Percentiles rank a stretch among this genome's conserved stretches.
Conservation (phyloP, 2,888 invertebrate genomes). For the Pristionchus exspectatus region DNA sequence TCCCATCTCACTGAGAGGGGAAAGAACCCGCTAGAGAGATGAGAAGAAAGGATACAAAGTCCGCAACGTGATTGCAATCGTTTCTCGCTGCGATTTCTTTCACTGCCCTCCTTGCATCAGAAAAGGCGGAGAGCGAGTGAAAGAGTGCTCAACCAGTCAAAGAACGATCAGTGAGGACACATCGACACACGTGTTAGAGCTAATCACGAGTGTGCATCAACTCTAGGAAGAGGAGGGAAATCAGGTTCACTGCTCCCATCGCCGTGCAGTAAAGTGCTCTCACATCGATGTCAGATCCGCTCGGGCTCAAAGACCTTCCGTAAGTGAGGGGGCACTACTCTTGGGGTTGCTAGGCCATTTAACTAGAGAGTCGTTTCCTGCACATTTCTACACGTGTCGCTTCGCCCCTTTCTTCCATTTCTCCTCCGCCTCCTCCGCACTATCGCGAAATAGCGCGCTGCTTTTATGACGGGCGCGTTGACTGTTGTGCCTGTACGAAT, state of each 20-base stretch:
- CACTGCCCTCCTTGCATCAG: not conserved
- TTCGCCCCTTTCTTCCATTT: not conserved
- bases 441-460: not conserved
- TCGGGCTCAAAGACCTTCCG: not conserved
- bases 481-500: not conserved
- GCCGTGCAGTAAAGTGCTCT: not conserved
- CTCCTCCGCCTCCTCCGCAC: not conserved
- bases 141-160: not conserved
- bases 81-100: not conserved
- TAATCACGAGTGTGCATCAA: not conserved
- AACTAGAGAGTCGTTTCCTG: not conserved
- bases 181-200: not conserved
- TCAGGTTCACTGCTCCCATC: not conserved
- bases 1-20: not conserved
- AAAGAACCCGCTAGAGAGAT: not conserved
- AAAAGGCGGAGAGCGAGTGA: not conserved
- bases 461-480: conserved; percentile 28
- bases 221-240: not conserved
- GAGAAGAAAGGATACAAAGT: conserved; percentile 12
- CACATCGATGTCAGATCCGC: not conserved
- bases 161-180: conserved; percentile 4
- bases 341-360: not conserved
- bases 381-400: not conserved
- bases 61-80: conserved; percentile 31
- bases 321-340: not conserved